These are phyloP conservation scores for Danionella dracula DNA, from an alignment of 2,797 vertebrate genomes.

Conservation along the genomic window DNA sequence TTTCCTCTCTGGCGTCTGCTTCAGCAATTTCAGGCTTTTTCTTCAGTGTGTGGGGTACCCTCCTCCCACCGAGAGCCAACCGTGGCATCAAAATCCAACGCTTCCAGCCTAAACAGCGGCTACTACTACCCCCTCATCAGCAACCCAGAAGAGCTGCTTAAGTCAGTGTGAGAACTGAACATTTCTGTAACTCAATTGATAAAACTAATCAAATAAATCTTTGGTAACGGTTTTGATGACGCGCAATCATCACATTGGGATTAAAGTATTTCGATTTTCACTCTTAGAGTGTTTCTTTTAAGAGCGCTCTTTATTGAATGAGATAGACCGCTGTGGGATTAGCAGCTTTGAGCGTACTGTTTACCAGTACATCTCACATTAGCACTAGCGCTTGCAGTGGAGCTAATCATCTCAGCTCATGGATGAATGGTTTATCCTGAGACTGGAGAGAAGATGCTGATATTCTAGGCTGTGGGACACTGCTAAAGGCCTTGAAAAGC, in stretches of 20 bases:
- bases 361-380: neutral
- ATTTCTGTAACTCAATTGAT: no score
- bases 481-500: no score
- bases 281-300: neutral
- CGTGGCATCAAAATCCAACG: constrained; percentile 1
- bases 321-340: constrained; percentile 42
- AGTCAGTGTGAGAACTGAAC: no score
- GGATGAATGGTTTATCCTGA: neutral
- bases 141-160: no score
- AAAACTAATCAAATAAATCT: no score
- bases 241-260: neutral
- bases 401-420: neutral
- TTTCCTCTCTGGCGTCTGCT: neutral
- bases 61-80: constrained; percentile 6
- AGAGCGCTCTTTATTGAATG: constrained; percentile 8
- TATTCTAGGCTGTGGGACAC: no score
- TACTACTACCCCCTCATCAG: no score
- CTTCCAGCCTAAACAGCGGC: no score
- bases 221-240: neutral
- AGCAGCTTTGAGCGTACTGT: constrained; percentile 1
- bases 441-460: neutral
- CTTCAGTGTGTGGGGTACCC: neutral
- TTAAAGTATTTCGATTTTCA: neutral
- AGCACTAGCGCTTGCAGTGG: neutral
- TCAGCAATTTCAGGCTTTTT: neutral